Percentiles rank a stretch among this genome's conserved stretches.
These are phyloP conservation scores for Tetragnatha montana DNA, from an alignment of 2,888 invertebrate genomes.

Conservation along the genomic window DNA sequence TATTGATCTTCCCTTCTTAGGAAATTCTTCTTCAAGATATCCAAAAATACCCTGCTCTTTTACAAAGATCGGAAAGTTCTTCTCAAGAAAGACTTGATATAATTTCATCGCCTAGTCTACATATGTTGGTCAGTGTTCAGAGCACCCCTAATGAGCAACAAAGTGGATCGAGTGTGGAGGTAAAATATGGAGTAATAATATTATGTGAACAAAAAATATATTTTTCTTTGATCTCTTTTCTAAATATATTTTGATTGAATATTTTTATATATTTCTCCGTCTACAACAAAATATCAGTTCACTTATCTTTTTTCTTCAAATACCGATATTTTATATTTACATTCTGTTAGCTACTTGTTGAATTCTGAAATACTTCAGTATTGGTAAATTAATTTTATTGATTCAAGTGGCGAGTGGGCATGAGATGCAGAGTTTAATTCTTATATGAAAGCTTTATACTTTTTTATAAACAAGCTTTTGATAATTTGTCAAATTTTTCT, in stretches of 20 bases:
- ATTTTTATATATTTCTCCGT: too few relatives aligned
- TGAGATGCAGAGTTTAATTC: neutral
- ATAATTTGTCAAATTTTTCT: neutral
- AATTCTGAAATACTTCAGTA: neutral
- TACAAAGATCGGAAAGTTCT: neutral
- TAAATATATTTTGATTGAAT: too few relatives aligned
- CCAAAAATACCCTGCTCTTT: neutral
- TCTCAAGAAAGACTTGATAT: neutral
- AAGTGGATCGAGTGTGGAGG: slow-evolving; percentile 1
- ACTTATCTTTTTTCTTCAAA: too few relatives aligned
- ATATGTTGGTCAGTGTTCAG: neutral
- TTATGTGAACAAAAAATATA: too few relatives aligned
- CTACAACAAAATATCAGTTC: too few relatives aligned
- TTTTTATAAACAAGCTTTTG: neutral
- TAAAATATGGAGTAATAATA: neutral
- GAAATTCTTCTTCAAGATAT: neutral
- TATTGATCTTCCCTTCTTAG: neutral
- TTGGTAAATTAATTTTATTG: neutral
- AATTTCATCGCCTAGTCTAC: neutral
- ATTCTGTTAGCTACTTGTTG: too few relatives aligned
- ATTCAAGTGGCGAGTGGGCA: neutral
- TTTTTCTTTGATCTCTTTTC: too few relatives aligned
- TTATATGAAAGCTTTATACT: neutral
- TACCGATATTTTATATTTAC: too few relatives aligned
- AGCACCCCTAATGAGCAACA: neutral